These are phyloP conservation scores for Eunapius fragilis DNA, from an alignment of 37 sponge, comb jelly and placozoan species.

Conservation along the genomic window DNA sequence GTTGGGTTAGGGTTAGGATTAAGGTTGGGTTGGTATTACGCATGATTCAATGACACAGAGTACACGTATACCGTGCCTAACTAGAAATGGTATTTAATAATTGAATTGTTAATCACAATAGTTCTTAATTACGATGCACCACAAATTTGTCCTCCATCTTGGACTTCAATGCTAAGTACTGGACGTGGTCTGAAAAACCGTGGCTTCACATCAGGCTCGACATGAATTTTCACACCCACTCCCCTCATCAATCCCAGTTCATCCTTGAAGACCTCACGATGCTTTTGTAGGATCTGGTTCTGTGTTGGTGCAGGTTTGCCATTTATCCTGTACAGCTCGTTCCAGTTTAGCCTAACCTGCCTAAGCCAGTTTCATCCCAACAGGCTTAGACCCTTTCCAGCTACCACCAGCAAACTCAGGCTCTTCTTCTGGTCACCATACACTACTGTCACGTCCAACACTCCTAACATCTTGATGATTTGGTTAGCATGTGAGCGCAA, in stretches of 20 bases:
- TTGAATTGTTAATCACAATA: too few relatives aligned
- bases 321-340: neutral
- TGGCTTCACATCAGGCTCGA: slow-evolving; percentile 28
- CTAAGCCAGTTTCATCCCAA: slow-evolving; percentile 4
- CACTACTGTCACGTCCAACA: too few relatives aligned
- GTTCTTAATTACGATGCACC: too few relatives aligned
- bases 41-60: too few relatives aligned
- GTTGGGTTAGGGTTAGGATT: too few relatives aligned
- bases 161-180: neutral
- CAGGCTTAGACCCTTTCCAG: neutral
- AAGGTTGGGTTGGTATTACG: too few relatives aligned
- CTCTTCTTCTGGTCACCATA: slow-evolving; percentile 6
- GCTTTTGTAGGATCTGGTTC: neutral
- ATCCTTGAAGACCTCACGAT: slow-evolving; percentile 18
- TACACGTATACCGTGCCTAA: too few relatives aligned
- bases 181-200: neutral
- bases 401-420: slow-evolving; percentile 2
- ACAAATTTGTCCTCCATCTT: neutral
- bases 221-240: slow-evolving; percentile 1
- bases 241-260: slow-evolving; percentile 13
- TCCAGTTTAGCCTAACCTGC: neutral
- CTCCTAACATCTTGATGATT: too few relatives aligned
- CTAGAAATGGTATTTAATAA: too few relatives aligned
- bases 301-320: neutral
- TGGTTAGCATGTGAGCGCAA: too few relatives aligned